Conservation (phyloP, 2,113 vertebrate species). For the Urocolius indicus region DNA sequence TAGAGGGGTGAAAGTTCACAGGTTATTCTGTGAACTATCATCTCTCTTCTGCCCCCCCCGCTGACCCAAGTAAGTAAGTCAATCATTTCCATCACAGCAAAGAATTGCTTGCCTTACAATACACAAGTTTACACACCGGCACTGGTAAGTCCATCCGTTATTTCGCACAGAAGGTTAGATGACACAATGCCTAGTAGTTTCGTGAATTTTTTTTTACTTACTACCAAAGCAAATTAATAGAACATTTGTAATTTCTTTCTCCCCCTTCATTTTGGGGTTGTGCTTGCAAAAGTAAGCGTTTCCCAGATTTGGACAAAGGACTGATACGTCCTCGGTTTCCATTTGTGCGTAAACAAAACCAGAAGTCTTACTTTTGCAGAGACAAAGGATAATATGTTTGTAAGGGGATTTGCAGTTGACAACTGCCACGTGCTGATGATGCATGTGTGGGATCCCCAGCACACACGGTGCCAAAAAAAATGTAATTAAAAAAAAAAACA, state of each 20-base stretch:
- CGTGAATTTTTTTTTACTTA: not conserved
- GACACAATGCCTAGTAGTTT: slow-evolving; percentile 33
- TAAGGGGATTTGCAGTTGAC: slow-evolving; percentile 35
- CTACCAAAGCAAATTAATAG: not conserved
- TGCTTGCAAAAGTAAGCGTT: slow-evolving; percentile 3
- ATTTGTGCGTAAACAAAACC: not conserved
- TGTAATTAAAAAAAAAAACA: not conserved
- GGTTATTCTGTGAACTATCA: slow-evolving; percentile 93
- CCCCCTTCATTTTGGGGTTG: not conserved
- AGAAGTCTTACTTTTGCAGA: slow-evolving; percentile 12
- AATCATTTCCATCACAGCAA: slow-evolving; percentile 81
- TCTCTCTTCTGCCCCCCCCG: slow-evolving; percentile 86
- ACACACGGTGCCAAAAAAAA: slow-evolving; percentile 16
- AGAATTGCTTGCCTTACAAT: slow-evolving; percentile 70
- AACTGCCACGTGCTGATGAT: not conserved
- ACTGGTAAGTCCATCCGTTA: slow-evolving; percentile 49
- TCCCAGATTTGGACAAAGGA: not conserved
- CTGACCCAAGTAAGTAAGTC: slow-evolving; percentile 80
- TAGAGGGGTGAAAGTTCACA: slow-evolving; percentile 97
- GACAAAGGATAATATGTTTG: not conserved
- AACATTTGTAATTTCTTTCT: rapidly evolving
- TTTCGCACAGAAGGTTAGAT: slow-evolving; percentile 10
- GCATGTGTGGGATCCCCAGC: not conserved
- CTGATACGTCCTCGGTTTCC: not conserved
- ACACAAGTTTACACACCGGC: slow-evolving; percentile 56